Percentiles rank a stretch among this genome's conserved stretches.
Conservation (phyloP, 92 coral and sea anemone species). For the Hydrozoanthus gracilis region DNA sequence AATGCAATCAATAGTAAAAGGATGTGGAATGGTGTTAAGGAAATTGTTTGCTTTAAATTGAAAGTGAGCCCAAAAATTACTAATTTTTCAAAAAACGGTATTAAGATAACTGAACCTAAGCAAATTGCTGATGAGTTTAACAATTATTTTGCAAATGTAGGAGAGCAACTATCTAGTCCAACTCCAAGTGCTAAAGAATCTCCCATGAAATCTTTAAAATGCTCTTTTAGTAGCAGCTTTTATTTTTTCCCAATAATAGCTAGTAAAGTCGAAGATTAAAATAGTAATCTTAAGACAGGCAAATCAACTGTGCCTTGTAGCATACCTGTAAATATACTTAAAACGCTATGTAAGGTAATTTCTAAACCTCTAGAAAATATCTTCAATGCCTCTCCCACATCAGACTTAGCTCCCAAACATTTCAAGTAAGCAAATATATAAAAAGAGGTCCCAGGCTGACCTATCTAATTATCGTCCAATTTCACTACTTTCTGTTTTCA, state of each 20-base stretch:
- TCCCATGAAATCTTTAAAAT: not conserved
- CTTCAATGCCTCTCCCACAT: constrained; percentile 1
- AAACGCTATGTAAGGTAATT: not conserved
- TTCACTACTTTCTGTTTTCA: constrained; percentile 29
- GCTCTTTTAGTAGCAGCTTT: not conserved
- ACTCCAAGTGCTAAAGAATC: not conserved
- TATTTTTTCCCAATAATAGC: constrained; percentile 31
- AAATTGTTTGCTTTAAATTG: not conserved
- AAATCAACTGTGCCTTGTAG: constrained; percentile 21
- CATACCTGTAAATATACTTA: constrained; percentile 4
- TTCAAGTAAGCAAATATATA: constrained; percentile 11
- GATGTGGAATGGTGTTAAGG: not conserved
- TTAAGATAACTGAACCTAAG: not conserved
- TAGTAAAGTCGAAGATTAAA: not conserved
- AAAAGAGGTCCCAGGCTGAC: constrained; percentile 9
- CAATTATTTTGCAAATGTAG: not conserved
- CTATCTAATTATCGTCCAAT: constrained; percentile 16
- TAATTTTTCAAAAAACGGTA: not conserved
- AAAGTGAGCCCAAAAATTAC: not conserved
- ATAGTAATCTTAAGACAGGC: not conserved
- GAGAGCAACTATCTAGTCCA: not conserved
- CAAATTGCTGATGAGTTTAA: not conserved
- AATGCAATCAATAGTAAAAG: not conserved
- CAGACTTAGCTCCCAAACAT: not conserved
- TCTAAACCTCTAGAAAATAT: constrained; percentile 24